Percentiles rank a stretch among this genome's conserved stretches.
Evolutionary conservation across 2,888 invertebrate genomes (phyloP).

Genomic region (Dermolepida albohirtum): DNA sequence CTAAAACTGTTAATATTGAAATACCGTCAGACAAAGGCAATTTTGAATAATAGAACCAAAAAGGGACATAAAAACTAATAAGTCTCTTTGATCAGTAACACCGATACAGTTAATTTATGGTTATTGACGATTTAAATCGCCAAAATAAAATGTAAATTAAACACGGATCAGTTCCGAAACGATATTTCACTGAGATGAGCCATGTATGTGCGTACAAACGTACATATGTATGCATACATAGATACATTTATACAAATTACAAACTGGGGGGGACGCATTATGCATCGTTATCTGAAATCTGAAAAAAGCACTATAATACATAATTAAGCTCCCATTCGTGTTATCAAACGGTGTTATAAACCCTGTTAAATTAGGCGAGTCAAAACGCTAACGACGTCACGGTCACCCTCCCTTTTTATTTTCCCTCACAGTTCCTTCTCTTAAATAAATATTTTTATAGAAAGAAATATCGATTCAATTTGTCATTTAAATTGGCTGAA

Average conservation of each 20-base stretch:
- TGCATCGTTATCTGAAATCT: conserved; percentile 50
- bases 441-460: conserved; percentile 67
- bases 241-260: neutral
- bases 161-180: conserved; percentile 51
- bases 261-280: neutral
- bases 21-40: too few relatives aligned
- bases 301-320: conserved; percentile 60
- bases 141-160: conserved; percentile 54
- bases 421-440: conserved; percentile 46
- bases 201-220: neutral
- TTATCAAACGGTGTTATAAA: conserved; percentile 57
- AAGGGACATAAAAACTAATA: conserved; percentile 33
- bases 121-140: conserved; percentile 54
- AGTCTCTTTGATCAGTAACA: conserved; percentile 48
- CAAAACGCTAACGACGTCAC: conserved; percentile 32
- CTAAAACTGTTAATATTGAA: too few relatives aligned
- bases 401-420: conserved; percentile 30
- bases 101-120: conserved; percentile 53
- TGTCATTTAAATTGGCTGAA: conserved; percentile 66
- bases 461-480: conserved; percentile 67
- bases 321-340: conserved; percentile 58
- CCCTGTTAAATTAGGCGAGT: conserved; percentile 55
- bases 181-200: conserved; percentile 48
- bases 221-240: neutral
- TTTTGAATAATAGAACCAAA: neutral